These are phyloP conservation scores for Stenodema calcarata DNA, from an alignment of 2,888 invertebrate species.

Conservation along the genomic window DNA sequence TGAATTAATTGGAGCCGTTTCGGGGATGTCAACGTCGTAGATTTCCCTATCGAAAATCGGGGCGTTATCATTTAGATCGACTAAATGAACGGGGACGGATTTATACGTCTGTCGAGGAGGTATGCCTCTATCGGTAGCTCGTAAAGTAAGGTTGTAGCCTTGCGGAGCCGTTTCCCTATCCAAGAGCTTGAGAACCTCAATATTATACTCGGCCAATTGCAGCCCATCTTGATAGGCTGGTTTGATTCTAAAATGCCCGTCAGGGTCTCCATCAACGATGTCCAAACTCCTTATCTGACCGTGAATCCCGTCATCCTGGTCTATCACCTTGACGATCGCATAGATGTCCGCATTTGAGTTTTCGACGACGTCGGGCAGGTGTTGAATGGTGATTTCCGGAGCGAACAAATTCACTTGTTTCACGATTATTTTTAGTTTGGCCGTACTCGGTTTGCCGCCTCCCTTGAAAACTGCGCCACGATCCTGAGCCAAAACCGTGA, in stretches of 20 bases:
- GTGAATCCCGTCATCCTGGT: conserved; percentile 82
- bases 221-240: conserved; percentile 60
- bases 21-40: conserved; percentile 86
- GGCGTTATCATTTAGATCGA: conserved; percentile 83
- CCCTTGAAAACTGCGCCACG: conserved; percentile 62
- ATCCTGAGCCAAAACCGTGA: conserved; percentile 85
- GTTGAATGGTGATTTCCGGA: conserved; percentile 82
- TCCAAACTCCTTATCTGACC: conserved; percentile 82
- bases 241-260: conserved; percentile 84
- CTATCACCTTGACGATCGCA: conserved; percentile 85
- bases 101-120: conserved; percentile 81
- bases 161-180: conserved; percentile 80
- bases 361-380: conserved; percentile 80
- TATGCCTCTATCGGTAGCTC: conserved; percentile 82
- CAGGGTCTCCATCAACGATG: conserved; percentile 88
- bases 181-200: conserved; percentile 77
- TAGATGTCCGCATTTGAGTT: conserved; percentile 84
- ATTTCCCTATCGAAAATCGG: conserved; percentile 86
- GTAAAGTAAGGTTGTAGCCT: conserved; percentile 86
- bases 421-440: conserved; percentile 78
- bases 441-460: conserved; percentile 72
- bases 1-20: conserved; percentile 87
- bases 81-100: conserved; percentile 79
- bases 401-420: conserved; percentile 82
- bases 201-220: conserved; percentile 73